These are phyloP conservation scores for Leptocoma aspasia DNA, from an alignment of 2,113 vertebrate genomes.

Conservation along the genomic window DNA sequence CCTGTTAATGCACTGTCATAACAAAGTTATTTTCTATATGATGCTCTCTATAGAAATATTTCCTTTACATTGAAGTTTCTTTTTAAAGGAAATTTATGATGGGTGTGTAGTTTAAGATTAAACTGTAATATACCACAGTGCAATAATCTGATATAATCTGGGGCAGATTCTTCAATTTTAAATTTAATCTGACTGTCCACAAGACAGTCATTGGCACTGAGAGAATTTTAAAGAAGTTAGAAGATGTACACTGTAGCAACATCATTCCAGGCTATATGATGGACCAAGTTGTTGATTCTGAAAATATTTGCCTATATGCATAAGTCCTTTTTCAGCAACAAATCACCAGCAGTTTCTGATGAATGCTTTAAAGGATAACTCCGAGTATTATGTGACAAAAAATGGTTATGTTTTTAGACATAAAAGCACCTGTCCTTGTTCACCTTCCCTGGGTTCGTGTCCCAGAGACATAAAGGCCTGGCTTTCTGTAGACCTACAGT, in stretches of 20 bases:
- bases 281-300: neutral
- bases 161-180: neutral
- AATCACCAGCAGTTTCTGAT: neutral
- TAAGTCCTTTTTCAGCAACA: neutral
- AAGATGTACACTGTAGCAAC: neutral
- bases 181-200: neutral
- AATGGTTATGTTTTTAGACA: neutral
- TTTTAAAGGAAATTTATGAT: neutral
- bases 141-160: neutral
- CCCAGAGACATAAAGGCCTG: neutral
- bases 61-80: neutral
- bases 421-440: neutral
- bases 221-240: neutral
- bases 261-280: neutral
- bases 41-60: neutral
- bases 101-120: neutral
- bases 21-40: neutral
- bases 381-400: neutral
- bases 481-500: neutral
- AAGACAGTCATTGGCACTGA: neutral
- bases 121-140: neutral
- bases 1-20: neutral
- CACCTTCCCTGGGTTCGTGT: neutral
- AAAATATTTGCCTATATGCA: neutral
- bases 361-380: neutral